Percentiles rank a stretch among this genome's conserved stretches.
Conservation (phyloP, 2,888 invertebrate species). For the Phalera bucephala region DNA sequence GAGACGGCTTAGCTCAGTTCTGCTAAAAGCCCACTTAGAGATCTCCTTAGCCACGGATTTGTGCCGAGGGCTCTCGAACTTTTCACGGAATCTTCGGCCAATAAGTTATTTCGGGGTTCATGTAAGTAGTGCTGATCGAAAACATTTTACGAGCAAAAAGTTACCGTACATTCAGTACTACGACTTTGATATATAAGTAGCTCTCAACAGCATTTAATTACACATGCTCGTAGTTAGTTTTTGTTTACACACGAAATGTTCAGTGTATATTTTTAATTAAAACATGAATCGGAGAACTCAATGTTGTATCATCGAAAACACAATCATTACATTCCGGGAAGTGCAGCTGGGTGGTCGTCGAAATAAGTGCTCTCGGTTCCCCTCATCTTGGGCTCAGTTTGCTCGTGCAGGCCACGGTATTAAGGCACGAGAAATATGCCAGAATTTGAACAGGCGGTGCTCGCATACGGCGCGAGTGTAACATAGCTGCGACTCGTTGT, state of each 20-base stretch:
- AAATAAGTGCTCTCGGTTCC: conserved; percentile 43
- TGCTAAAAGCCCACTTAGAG: conserved; percentile 82
- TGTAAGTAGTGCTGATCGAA: conserved; percentile 36
- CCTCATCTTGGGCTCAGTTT: conserved; percentile 48
- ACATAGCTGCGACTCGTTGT: conserved; percentile 77
- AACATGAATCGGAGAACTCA: conserved; percentile 31
- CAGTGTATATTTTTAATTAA: conserved; percentile 39
- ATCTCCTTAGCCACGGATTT: conserved; percentile 76
- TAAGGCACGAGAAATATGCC: conserved; percentile 72
- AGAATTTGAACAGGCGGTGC: conserved; percentile 72
- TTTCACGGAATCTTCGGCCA: conserved; percentile 64
- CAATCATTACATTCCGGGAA: conserved; percentile 44
- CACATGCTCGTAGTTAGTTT: neutral
- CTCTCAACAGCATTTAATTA: conserved; percentile 3
- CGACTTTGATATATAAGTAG: too few species aligned
- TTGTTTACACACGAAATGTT: conserved; percentile 4
- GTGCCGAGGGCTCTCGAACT: conserved; percentile 67
- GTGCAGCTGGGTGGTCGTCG: conserved; percentile 26
- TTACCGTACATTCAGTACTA: conserved; percentile 13
- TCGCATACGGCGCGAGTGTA: conserved; percentile 71
- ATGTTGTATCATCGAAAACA: conserved; percentile 36
- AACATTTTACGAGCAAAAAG: conserved; percentile 26
- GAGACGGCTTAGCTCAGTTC: conserved; percentile 77
- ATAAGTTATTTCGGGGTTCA: conserved; percentile 65
- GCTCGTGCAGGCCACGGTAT: conserved; percentile 40